Base-by-base conservation (phyloP, 2,797 vertebrate genomes). In the Bovichtus variegatus region DNA sequence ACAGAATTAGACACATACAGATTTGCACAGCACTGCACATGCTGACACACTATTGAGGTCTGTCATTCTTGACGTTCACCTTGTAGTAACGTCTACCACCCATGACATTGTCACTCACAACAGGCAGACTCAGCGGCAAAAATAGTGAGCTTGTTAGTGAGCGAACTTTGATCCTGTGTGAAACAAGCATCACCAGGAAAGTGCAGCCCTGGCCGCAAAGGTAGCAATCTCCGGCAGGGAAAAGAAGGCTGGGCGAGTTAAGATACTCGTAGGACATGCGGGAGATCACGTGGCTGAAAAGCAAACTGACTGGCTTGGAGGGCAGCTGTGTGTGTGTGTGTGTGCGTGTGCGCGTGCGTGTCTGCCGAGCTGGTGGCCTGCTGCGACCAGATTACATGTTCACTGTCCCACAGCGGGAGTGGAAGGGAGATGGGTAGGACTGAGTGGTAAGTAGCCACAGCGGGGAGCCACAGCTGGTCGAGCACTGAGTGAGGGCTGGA, bases 311-410 rank as follows among this genome's bases (percentile, higher is more conserved):
- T 11, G 62, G 70, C 72, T 71, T 12, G 53, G 67, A 86, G 78
- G 82, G 74, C 79, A 85, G 82, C 63, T 47, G 43, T 46, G 47
- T 49, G 47, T 49, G 47, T 49, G 51, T 53, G 36, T 41, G 25
- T 62, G 68, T 75, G 44, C 67, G 73, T 63, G 61, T 27, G 55
- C 55, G 55, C 72, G 47, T 55, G 36, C 70, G 65, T 77, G 46
- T 65, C 9, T 60, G 74, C 4, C 38, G 19, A 27, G 74, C 50
- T 65, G 83, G 80, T 74, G 86, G 86, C 91, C 86, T 87, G 91
- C 93, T 94, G 92, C 6, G 91, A 78, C 89, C 78, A 90, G 91
- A 93, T 93, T 93, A 91, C 91, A 92, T 85, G 91, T 92, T 91
- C 90, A 85, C 87, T 87, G 90, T 93, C 88, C 91, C 91, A 43